Evolutionary conservation across 2,888 invertebrate species (phyloP).

Genomic region (Pyrgus malvae): DNA sequence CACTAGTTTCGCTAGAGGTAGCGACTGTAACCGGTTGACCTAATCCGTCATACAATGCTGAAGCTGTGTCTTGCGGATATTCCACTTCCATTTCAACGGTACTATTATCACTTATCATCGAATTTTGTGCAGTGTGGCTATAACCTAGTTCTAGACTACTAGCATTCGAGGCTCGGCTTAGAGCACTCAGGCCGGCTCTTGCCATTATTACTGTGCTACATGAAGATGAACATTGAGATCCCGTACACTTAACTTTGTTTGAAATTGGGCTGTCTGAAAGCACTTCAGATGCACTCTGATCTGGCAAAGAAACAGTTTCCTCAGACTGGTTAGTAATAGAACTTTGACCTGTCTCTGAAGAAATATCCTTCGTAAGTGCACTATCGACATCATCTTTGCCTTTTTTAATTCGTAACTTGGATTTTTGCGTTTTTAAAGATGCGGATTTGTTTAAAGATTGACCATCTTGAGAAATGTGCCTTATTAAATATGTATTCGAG

Average conservation of each 20-base stretch:
- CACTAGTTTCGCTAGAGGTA: conserved; percentile 91
- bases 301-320: conserved; percentile 62
- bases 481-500: conserved; percentile 71
- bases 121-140: conserved; percentile 94
- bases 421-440: conserved; percentile 62
- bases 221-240: conserved; percentile 92
- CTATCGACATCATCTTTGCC: conserved; percentile 57
- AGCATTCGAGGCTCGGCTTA: conserved; percentile 87
- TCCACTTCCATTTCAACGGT: conserved; percentile 85
- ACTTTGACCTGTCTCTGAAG: conserved; percentile 46
- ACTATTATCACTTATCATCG: conserved; percentile 87
- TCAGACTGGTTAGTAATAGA: conserved; percentile 50
- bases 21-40: conserved; percentile 81
- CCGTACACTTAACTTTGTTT: conserved; percentile 84
- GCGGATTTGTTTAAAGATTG: conserved; percentile 60
- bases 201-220: conserved; percentile 93
- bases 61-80: conserved; percentile 80
- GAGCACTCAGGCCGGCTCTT: conserved; percentile 71
- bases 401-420: conserved; percentile 56
- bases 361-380: conserved; percentile 45
- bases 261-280: conserved; percentile 81
- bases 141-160: conserved; percentile 92
- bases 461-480: conserved; percentile 53
- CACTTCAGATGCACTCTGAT: conserved; percentile 70
- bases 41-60: conserved; percentile 79